phyloP scores from a whole-genome alignment of 2,888 invertebrate genomes.

The Augochlorella aurata region DNA sequence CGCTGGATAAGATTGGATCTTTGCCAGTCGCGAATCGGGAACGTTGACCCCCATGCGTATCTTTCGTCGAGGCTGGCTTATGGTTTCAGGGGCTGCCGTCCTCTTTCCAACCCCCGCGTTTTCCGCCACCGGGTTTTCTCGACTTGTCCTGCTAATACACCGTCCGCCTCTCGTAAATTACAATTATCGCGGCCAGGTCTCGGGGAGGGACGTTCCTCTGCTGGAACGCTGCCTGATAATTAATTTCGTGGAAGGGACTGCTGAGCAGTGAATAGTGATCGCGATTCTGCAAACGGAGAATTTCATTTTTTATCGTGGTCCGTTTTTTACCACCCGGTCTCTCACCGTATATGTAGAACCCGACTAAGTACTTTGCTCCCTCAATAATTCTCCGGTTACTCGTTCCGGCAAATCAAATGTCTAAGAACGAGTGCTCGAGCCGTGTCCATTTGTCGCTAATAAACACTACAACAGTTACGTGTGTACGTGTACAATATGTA shows the following conservation, averaged over 20 bases:
- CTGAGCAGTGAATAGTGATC: neutral
- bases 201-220: slow-evolving; percentile 15
- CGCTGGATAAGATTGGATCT: slow-evolving; percentile 69
- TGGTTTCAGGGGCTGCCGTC: slow-evolving; percentile 23
- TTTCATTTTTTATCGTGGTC: neutral
- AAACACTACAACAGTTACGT: too few species aligned
- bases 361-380: too few species aligned
- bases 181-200: slow-evolving; percentile 28
- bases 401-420: neutral
- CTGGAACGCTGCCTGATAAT: slow-evolving; percentile 23
- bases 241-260: slow-evolving; percentile 20
- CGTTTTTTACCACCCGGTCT: neutral
- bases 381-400: too few species aligned
- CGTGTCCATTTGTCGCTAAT: too few species aligned
- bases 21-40: slow-evolving; percentile 71
- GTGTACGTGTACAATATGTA: too few species aligned
- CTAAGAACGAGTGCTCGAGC: too few species aligned
- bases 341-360: too few species aligned
- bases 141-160: slow-evolving; percentile 16
- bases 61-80: slow-evolving; percentile 25
- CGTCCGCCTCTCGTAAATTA: slow-evolving; percentile 32
- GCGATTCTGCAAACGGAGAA: slow-evolving; percentile 4
- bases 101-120: neutral
- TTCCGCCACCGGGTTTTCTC: neutral
- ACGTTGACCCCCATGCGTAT: slow-evolving; percentile 68